Conservation (phyloP, 1,140 invertebrate genomes). For the Drosophila burlai region DNA sequence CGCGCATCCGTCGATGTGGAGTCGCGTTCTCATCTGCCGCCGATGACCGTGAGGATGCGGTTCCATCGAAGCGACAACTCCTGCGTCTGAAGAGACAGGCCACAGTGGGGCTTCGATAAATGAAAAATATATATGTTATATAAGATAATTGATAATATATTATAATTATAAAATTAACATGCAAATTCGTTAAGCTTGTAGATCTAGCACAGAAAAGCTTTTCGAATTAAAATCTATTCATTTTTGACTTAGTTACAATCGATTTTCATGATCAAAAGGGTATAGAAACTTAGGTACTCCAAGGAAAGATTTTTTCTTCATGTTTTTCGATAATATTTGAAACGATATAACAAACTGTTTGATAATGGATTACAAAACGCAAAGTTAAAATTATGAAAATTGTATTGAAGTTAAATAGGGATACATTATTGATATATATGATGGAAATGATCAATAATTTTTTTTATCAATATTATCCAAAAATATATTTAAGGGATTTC, state of each 20-base stretch:
- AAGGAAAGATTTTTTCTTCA: too few relatives aligned
- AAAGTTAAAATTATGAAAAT: too few relatives aligned
- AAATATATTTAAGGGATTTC: background rate
- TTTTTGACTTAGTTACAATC: background rate
- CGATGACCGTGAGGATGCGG: conserved; percentile 73
- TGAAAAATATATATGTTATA: background rate
- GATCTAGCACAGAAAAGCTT: background rate
- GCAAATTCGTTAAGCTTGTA: background rate
- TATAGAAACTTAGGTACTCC: too few relatives aligned
- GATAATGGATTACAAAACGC: too few relatives aligned
- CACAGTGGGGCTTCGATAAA: conserved; percentile 1
- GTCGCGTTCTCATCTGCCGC: conserved; percentile 12
- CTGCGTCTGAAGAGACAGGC: conserved; percentile 16
- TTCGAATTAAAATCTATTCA: background rate
- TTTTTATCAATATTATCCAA: background rate
- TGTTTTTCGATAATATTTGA: too few relatives aligned
- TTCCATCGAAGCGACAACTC: conserved; percentile 64
- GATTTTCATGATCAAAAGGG: too few relatives aligned
- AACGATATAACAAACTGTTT: too few relatives aligned
- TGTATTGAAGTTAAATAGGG: too few relatives aligned
- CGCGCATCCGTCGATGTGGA: conserved; percentile 65
- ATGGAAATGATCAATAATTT: too few relatives aligned
- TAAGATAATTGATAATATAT: background rate
- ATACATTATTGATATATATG: background rate
- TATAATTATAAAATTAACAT: background rate